Base-by-base conservation (phyloP, 2,113 vertebrate species). In the Pterocles burchelli region DNA sequence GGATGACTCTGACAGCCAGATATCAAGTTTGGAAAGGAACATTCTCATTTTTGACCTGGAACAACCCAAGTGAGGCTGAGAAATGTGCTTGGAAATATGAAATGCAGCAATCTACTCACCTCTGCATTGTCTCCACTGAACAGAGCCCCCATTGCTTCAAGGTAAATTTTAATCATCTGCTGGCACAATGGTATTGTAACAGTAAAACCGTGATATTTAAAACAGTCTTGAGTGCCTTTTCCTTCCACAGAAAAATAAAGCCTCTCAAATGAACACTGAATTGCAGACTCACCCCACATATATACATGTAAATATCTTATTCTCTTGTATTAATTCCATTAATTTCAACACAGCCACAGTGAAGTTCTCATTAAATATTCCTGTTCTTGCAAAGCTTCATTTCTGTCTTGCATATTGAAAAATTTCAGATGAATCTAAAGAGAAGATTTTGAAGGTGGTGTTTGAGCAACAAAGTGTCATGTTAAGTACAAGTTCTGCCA, bases 91-190 rank as follows among this genome's bases (percentile, higher is more conserved):
- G 58, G 57, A 85, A 91, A 85, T 11, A 49, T 11, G 52, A 88
- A 85, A 95, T 45, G 36, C 26, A 51, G 25, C 45, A 83, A 91
- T 33, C 57, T 71, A 62, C 66, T 88, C 41, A 88, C 43, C 80
- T 90, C 45, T 52, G 26, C 17, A 52, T 33, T 76, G 79, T 34
- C 67, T 83, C 38, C 71, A 73, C 45, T 89, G 66, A 94, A 67
- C 49, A 49, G 61, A 95, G 49, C 12, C 21, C 10, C 17, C 51
- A 26, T 34, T 67, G 61, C 77, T 93, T 67, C 48, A 28, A 72
- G 48, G 52, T 34, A 77, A 59, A 13, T 76, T 65, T 93, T 76
- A 68, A 71, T 73, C 74, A 88, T 82, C 66, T 88, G 45, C 62
- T 88, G 74, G n/a, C 49, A 91, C 29, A 83, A 78, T 7, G 9